Evolutionary conservation across 2,113 vertebrate species (phyloP), one percentile per base, ranked within the genome.

Genomic region (Odontesthes bonariensis): DNA sequence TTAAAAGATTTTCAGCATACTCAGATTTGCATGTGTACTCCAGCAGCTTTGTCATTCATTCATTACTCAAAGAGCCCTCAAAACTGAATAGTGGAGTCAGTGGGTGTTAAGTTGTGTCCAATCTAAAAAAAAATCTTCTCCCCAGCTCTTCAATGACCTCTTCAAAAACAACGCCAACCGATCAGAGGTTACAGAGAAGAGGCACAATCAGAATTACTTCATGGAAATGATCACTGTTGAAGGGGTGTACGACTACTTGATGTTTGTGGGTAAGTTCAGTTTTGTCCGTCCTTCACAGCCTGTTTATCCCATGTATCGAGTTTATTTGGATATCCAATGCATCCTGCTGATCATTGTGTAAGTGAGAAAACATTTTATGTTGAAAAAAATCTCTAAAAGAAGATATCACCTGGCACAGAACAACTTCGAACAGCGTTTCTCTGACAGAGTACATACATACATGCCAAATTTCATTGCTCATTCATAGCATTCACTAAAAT

Each of bases 151-250:
- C 88, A 99, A 95, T 73, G 97, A 98, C 46, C 86, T 98, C 14
- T 99, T 95, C 92, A 98, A 97, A 91, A 98, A 99, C 84, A 99
- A 99, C 31, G 97, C 97, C 76, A 98, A 96, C 87, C 95, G 98
- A 0, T 96, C 97, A 42, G 97, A 99, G 73, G 92, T 92, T 69
- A 88, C 91, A 23, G 98, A 99, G 86, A 96, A 97, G 78, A 95
- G 93, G 69, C 95, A 97, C 87, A 99, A 98, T 86, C 97, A 97
- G 88, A 99, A 99, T 89, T 99, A 97, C 84, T 99, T 99, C 91
- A 95, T 99, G 96, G 95, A 99, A 76, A 93, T 97, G 94, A 95
- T 98, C 89, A 94, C 93, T 2, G 91, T 99, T 22, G 97, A 98
- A 72, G 98, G 98, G 44, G 91, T 98, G 51, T 99, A 99, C 82